Percentiles rank a stretch among this genome's conserved stretches.
phyloP scores from a whole-genome alignment of 2,797 vertebrate genomes.

The Enteromius radiatus region DNA sequence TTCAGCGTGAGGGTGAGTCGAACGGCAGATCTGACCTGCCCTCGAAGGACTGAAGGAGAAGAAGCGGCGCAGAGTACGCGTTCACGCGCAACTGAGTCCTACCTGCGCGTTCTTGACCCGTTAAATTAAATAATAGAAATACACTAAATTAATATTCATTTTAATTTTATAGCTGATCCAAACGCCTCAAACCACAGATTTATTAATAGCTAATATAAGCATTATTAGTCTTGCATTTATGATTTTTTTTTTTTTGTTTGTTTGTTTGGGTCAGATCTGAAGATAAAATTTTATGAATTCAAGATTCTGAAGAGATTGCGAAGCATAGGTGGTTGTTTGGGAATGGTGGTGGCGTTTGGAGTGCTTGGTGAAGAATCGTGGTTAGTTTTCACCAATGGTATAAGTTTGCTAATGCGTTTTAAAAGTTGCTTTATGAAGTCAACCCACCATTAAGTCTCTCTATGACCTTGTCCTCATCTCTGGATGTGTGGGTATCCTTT shows the following conservation, averaged over 20 bases:
- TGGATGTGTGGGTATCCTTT: too few relatives aligned
- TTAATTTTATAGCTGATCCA: neutral
- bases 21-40: constrained; percentile 7
- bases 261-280: neutral
- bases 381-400: neutral
- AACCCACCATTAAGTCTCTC: too few relatives aligned
- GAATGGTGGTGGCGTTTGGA: neutral
- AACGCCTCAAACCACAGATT: neutral
- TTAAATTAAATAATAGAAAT: neutral
- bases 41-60: neutral
- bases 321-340: neutral
- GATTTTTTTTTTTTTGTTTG: too few relatives aligned
- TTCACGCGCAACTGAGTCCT: neutral
- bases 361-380: neutral
- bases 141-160: too few relatives aligned
- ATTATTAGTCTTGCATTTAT: neutral
- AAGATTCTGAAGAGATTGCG: neutral
- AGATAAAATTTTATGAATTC: too few relatives aligned
- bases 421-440: neutral
- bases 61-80: neutral
- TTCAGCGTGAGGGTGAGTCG: neutral
- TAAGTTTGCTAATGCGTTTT: neutral
- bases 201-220: neutral
- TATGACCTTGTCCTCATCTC: too few relatives aligned
- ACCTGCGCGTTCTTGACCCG: neutral